These are phyloP conservation scores for Pristiophorus japonicus DNA, from an alignment of 2,113 vertebrate species.

Conservation along the genomic window DNA sequence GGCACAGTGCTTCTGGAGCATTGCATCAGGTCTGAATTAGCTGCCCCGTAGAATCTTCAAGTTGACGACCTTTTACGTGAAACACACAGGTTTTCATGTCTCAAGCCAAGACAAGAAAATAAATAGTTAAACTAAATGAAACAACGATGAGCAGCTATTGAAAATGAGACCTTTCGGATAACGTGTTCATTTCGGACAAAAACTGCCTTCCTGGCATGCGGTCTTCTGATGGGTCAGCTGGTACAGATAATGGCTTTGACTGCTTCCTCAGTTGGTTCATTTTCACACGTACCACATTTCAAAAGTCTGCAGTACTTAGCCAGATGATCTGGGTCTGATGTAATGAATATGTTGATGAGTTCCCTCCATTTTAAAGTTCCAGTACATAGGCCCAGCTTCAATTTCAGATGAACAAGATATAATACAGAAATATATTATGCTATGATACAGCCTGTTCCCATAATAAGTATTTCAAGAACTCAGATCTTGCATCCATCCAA, in stretches of 20 bases:
- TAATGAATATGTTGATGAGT: neutral
- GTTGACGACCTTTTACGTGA: neutral
- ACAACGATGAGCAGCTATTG: neutral
- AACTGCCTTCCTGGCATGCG: neutral
- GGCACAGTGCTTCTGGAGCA: neutral
- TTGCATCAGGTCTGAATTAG: neutral
- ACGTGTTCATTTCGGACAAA: neutral
- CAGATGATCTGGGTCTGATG: neutral
- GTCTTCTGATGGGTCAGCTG: neutral
- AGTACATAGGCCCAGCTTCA: neutral
- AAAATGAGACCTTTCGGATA: neutral
- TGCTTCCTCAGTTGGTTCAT: neutral
- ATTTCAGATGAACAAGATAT: neutral
- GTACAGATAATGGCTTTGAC: neutral
- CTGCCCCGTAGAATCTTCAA: neutral
- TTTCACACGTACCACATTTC: neutral
- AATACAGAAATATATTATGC: neutral
- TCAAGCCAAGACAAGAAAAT: neutral
- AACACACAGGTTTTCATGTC: neutral
- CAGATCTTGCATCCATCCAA: neutral
- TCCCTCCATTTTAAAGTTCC: neutral
- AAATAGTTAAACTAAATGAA: neutral
- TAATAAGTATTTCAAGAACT: neutral
- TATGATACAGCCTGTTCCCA: neutral
- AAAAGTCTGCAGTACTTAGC: neutral